Evolutionary conservation across 2,888 invertebrate genomes (phyloP), one percentile per base, ranked within the genome.

Genomic region (Gisinianus flammeolus): DNA sequence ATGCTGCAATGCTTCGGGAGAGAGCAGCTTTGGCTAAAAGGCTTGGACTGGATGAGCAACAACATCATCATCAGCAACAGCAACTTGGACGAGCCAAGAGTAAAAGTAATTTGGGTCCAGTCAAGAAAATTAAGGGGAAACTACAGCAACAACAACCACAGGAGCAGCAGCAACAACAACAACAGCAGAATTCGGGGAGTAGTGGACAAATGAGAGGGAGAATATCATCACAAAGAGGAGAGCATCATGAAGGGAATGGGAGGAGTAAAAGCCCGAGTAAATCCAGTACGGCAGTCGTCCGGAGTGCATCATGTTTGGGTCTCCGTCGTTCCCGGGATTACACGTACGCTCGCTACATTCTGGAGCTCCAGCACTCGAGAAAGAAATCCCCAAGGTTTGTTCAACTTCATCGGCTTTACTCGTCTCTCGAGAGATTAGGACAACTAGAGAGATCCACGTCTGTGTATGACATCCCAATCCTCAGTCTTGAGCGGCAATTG

Each of bases 341-440:
- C 72, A 81, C 84, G 0, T 83, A 83, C 72, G 79, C 83, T 66
- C 80, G 81, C 30, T 93, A 93, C 85, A 88, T 93, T 67, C 87
- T 89, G 35, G 92, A 92, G 83, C 87, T 92, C 85, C 90, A 91
- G 77, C 87, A 88, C 78, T 90, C 91, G 2, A 91, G 91, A 83
- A 89, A 89, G 73, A 92, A 91, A 86, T 94, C 93, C 0, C 93
- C 93, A 78, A 90, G 93, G 80, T 97, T 96, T 87, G 91, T 92
- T 71, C 95, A 95, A 84, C 88, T 97, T 0, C 93, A 94, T 86
- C 91, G 92, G 77, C 94, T 96, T 86, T 97, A 96, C 86, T 89
- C 91, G 44, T 94, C 93, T 82, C 89, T 97, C 80, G 96, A 96
- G 87, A 90, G 95, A 85, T 92, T 96, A 70, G 93, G 93, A 0